Evolutionary conservation across 2,797 vertebrate genomes (phyloP).

Genomic region (Pangasius mekongensis): DNA sequence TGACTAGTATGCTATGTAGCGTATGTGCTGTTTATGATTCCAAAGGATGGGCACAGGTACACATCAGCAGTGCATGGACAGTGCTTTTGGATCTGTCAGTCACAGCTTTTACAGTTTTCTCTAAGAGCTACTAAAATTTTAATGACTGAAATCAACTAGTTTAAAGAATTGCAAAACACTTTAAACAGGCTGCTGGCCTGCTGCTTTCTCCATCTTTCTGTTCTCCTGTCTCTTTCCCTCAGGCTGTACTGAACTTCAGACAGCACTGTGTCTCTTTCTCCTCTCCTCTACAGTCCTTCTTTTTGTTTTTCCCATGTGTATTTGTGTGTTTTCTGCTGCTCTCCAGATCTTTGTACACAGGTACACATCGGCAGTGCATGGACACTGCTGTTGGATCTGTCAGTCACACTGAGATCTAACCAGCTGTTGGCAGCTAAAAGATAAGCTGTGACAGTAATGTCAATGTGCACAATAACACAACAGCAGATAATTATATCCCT

Average conservation of each 20-base stretch:
- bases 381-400: not conserved
- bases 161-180: not conserved
- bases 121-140: not conserved
- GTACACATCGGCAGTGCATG: not conserved
- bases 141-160: not conserved
- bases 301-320: constrained; percentile 6
- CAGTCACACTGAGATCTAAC: not conserved
- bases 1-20: not conserved
- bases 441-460: not conserved
- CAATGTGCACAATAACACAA: not conserved
- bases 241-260: not conserved
- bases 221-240: not conserved
- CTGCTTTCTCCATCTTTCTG: no score
- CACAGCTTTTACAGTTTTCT: no score
- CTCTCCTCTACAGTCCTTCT: not conserved
- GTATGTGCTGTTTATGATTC: not conserved
- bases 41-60: not conserved
- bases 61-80: not conserved
- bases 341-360: not conserved
- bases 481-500: not conserved
- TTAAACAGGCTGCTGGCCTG: not conserved
- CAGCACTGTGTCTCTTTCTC: not conserved
- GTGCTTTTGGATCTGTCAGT: not conserved
- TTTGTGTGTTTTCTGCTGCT: not conserved
- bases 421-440: not conserved